Evolutionary conservation across 1,140 invertebrate genomes (phyloP), one percentile per base, ranked within the genome.

Genomic region (Magallana gigas): DNA sequence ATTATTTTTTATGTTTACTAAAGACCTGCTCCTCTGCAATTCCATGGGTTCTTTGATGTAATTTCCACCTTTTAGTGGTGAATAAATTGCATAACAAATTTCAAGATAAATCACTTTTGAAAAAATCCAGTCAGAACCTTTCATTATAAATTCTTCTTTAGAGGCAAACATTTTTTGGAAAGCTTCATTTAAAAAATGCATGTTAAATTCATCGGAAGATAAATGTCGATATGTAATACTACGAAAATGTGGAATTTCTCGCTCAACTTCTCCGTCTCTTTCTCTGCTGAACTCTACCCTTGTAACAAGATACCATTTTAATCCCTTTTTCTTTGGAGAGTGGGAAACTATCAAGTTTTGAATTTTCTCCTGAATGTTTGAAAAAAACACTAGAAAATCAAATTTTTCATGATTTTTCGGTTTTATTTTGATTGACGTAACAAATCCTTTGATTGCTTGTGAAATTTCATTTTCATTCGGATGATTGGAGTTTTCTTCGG

Each of bases 11-110:
- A 84, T 29, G 23, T 84, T 84, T 18, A 84, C 58, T 48, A 84
- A n/a, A 14, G 83, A 57, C 88, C 83, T 84, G 18, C 36, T 88
- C 85, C 56, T 84, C 85, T 59, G 64, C 58, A 90, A 83, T 85
- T 23, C 58, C 9, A 57, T 58, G 11, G 88, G 88, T 71, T 80
- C 57, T 71, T 85, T 48, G 16, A 86, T 71, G 84, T 84, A 90
- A 64, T 62, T 88, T 16, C 83, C 85, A n/a, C 57, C 81, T 57
- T 8, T 8, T 48, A 86, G 29, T 7, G 86, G 87, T 48, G 59
- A 82, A 29, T 84, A 86, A 1, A 62, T 58, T n/a, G 59, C 84
- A 71, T 16, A 68, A 23, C 83, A 71, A 76, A 85, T 16, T 57
- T 88, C 68, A 29, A 84, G 48, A 14, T 85, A 57, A 9, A 81